Percentiles rank a stretch among this genome's conserved stretches.
phyloP scores from a whole-genome alignment of 2,888 invertebrate genomes.

The Heliconius hortense region DNA sequence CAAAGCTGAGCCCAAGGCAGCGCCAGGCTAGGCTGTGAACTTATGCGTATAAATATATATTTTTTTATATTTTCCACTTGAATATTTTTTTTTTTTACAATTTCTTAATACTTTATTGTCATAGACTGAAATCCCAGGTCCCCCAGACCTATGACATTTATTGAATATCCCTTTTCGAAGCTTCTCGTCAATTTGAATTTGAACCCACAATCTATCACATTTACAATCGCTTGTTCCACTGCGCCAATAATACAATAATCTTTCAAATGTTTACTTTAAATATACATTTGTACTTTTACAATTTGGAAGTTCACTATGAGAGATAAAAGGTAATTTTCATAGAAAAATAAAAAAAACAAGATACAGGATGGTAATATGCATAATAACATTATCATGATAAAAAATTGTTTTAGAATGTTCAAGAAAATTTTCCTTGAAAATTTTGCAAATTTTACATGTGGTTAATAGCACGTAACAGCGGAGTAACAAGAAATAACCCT shows the following conservation, averaged over 20 bases:
- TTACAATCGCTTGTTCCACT: too few relatives aligned
- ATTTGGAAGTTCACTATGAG: neutral
- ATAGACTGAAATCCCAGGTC: too few relatives aligned
- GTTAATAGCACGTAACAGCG: conserved; percentile 2
- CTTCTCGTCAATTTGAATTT: too few relatives aligned
- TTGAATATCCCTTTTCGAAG: neutral
- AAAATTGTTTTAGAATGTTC: conserved; percentile 4
- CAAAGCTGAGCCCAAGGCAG: conserved; percentile 21
- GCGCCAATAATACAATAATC: neutral
- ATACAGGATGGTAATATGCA: neutral
- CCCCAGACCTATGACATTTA: neutral
- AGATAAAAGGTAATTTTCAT: neutral
- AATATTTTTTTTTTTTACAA: neutral
- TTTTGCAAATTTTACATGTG: conserved; percentile 17
- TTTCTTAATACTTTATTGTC: neutral
- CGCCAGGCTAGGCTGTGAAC: conserved; percentile 4
- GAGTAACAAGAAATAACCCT: conserved; percentile 13
- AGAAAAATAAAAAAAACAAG: neutral
- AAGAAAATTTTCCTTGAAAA: conserved; percentile 2
- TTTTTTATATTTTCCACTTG: neutral
- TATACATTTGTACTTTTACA: neutral
- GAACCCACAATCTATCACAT: too few relatives aligned
- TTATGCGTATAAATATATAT: conserved; percentile 12
- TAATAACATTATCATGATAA: conserved; percentile 1
- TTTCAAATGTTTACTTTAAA: too few relatives aligned